phyloP scores from a whole-genome alignment of 23 tunicate species.

The Clavelina lepadiformis region DNA sequence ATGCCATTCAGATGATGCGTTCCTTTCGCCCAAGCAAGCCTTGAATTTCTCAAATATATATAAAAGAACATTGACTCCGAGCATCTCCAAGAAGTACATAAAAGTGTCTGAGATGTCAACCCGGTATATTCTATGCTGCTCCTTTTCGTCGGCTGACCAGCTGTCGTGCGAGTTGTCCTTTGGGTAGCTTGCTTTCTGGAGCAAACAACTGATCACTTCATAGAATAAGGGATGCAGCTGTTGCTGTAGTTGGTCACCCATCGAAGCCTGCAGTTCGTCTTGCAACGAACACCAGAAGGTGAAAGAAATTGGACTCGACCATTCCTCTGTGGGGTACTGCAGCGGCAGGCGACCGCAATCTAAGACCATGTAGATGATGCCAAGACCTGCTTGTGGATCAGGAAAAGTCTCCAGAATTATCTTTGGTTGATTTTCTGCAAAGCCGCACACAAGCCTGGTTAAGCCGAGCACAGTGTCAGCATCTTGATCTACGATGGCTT shows the following conservation, averaged over 20 bases:
- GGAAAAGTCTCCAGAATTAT: constrained; percentile 53
- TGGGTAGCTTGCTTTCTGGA: constrained; percentile 79
- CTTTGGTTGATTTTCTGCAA: constrained; percentile 92
- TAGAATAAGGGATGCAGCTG: constrained; percentile 51
- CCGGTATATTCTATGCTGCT: constrained; percentile 80
- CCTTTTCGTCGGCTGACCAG: constrained; percentile 93
- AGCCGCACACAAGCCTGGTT: constrained; percentile 78
- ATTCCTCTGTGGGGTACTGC: constrained; percentile 93
- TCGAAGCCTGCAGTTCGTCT: constrained; percentile 52
- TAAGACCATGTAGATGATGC: constrained; percentile 58
- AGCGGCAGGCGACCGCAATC: constrained; percentile 58
- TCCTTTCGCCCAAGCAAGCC: constrained; percentile 10
- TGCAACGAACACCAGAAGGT: constrained; percentile 97
- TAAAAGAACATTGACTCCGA: constrained; percentile 43
- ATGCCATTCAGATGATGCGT: constrained; percentile 51
- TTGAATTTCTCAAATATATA: constrained; percentile 46
- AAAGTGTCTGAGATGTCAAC: constrained; percentile 94
- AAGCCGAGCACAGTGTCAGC: constrained; percentile 55
- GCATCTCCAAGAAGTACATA: constrained; percentile 81
- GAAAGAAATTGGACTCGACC: constrained; percentile 82
- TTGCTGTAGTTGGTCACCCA: not conserved
- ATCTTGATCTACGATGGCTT: constrained; percentile 82
- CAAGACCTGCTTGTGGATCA: constrained; percentile 62
- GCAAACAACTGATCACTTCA: constrained; percentile 39
- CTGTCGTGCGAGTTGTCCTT: constrained; percentile 35